Base-by-base conservation (phyloP, 2,888 invertebrate species). In the Gasteruption jaculator region DNA sequence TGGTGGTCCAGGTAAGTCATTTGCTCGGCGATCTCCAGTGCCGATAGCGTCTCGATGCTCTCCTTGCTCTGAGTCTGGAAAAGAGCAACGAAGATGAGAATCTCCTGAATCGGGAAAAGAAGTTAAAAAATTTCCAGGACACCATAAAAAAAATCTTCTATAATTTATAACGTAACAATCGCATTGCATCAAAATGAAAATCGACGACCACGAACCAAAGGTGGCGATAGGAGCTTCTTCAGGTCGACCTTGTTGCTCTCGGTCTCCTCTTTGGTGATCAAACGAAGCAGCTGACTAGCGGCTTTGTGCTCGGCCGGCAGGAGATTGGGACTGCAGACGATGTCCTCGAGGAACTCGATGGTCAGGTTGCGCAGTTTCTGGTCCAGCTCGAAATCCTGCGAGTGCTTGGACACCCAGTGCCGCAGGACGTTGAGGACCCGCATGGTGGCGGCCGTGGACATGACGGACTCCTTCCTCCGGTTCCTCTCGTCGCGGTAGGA, bases 361-460 rank as follows among this genome's bases (percentile, higher is more conserved):
- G 91, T 88, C 56, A 87, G 72, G 16, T 79, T 80, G 49, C 86
- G 84, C 43, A 93, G 75, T 38, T 80, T 78, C 27, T 78, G 78
- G 61, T 91, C 84, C 10, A 79, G 78, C 74, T 89, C 89, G 71
- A 91, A 91, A 68, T 91, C 91, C 71, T 89, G 88, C 1, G 87
- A 83, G 66, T 92, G 91, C 70, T 92, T 92, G 1, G 88, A 88
- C 21, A 90, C 85, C 93, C 93, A 93, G 66, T 92, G 92, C 46
- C 91, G 80, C 32, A 93, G 74, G 2, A 93, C 91, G 67, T 91
- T 91, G 0, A 93, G 76, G 0, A 92, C 92, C 46, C 93, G 73
- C 91, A 92, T 92, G 0, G 91, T 92, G 40, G 91, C 91, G n/a
- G 92, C 92, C 4, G 91, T 91, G 29, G 89, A 90, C 66, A 91